Evolutionary conservation across 2,113 vertebrate genomes (phyloP), one percentile per base, ranked within the genome.

Genomic region (Nesogale talazaci): DNA sequence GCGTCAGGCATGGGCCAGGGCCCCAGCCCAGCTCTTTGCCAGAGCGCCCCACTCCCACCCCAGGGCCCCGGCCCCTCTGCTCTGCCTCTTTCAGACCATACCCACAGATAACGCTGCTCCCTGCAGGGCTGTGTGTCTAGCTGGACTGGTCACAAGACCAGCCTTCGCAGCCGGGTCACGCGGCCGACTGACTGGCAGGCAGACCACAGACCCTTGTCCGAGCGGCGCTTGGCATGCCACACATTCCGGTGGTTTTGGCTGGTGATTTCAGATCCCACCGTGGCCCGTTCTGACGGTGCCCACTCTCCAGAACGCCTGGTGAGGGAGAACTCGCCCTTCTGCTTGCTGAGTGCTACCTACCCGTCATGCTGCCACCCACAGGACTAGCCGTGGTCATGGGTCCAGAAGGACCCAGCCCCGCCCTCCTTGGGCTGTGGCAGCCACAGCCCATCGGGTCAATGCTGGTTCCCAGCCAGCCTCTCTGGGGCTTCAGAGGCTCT

Each of bases 281-380:
- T 6, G 7, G 0, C 3, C 22, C 0, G 0, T 3, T 0, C 8
- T 11, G 17, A 61, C 20, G 46, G 46, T 0, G 23, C 2, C 14
- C 27, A 25, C 14, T 16, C 46, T 23, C 59, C 5, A 1, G 46
- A 5, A 86, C 31, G 5, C 0, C 2, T 2, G 22, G 1, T 25
- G 61, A 4, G 23, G 42, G 42, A 46, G 42, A 46, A 0, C 16
- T 36, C 36, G 6, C 40, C 42, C 3, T 3, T 7, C 19, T 38
- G 31, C 42, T 31, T 12, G 31, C 1, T 0, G 2, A 42, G 38
- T 36, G 38, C 22, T 12, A 2, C 25, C 5, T 25, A 16, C 20
- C 23, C 9, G 11, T 34, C 4, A 27, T 1, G 23, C 72, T 75
- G 72, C 19, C 15, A 59, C 57, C 57, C 19, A 20, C 12, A 3